These are phyloP conservation scores for Sphinx pinastri DNA, from an alignment of 2,888 invertebrate genomes.

Conservation along the genomic window DNA sequence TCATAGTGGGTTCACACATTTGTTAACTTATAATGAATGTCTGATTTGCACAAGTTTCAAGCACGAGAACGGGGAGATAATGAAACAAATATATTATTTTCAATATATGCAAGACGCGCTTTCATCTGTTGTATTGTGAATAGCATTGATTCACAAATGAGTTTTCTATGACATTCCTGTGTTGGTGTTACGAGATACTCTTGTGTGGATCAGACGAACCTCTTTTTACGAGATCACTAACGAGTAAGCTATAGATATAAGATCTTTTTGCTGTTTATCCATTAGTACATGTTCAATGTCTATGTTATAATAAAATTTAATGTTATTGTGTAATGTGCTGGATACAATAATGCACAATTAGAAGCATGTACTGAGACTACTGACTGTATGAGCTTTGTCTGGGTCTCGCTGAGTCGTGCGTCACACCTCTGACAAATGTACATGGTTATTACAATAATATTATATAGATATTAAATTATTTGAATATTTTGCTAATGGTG, in stretches of 20 bases:
- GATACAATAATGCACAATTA: constrained; percentile 5
- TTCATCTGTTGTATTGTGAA: no score
- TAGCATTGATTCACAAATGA: no score
- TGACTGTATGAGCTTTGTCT: neutral
- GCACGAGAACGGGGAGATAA: no score
- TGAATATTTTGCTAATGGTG: neutral
- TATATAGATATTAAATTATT: constrained; percentile 9
- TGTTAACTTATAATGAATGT: neutral
- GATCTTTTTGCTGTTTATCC: no score
- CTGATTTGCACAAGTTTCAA: neutral
- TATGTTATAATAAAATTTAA: neutral
- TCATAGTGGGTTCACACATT: neutral
- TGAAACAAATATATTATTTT: no score
- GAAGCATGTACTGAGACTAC: neutral
- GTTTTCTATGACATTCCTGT: no score
- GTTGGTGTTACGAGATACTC: no score
- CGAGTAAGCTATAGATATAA: no score
- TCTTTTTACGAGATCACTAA: no score
- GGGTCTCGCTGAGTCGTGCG: neutral
- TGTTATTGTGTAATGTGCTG: no score
- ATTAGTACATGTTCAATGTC: neutral
- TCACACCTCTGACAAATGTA: neutral
- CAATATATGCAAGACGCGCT: no score
- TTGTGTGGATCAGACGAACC: no score
- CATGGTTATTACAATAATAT: constrained; percentile 7